These are phyloP conservation scores for Pecten maximus DNA, from an alignment of 2,888 invertebrate species.

Conservation along the genomic window DNA sequence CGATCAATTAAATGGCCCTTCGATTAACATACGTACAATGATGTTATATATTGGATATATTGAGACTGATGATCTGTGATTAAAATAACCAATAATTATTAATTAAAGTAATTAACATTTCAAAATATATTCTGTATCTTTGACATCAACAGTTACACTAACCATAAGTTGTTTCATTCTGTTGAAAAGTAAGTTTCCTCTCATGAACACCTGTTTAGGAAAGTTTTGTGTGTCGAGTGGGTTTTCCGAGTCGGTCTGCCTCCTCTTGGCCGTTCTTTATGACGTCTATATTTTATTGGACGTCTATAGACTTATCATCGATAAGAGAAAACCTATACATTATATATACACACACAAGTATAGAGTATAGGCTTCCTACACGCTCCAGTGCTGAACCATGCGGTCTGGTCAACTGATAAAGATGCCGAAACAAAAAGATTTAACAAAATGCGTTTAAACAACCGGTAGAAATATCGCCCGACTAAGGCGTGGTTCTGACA, in stretches of 20 bases:
- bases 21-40: no score
- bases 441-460: neutral
- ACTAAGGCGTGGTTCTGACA: neutral
- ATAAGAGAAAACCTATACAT: neutral
- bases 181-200: no score
- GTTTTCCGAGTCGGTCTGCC: neutral
- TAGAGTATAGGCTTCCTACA: neutral
- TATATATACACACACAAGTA: neutral
- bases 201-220: no score
- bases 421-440: neutral
- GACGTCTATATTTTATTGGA: conserved; percentile 23
- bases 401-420: neutral
- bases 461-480: neutral
- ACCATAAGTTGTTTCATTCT: no score
- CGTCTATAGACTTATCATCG: neutral
- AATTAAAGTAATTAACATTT: no score
- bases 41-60: no score
- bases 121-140: no score
- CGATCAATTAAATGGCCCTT: no score
- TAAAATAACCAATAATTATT: no score
- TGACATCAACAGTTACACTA: no score
- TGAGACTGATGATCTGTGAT: no score
- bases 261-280: neutral
- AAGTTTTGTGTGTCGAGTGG: neutral
- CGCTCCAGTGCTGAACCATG: neutral